A percentile compares a stretch with the other conserved stretches of the same genome.
Evolutionary conservation across 2,113 vertebrate species (phyloP).

Genomic region (Pristiophorus japonicus): DNA sequence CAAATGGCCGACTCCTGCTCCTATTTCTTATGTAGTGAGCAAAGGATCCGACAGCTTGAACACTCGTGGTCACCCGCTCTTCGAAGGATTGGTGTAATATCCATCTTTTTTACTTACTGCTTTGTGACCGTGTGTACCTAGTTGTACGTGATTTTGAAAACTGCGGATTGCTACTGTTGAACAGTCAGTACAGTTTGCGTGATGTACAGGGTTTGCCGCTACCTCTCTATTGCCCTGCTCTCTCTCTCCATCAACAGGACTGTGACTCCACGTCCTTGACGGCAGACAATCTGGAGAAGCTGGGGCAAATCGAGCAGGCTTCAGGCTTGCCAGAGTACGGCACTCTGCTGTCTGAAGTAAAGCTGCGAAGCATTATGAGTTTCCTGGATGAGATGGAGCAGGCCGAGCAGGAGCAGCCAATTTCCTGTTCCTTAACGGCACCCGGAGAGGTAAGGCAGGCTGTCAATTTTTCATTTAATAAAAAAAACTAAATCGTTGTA

Average conservation of each 20-base stretch:
- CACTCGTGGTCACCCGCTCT: background rate
- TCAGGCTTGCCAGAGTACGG: slow-evolving; percentile 58
- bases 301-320: slow-evolving; percentile 66
- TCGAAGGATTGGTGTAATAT: background rate
- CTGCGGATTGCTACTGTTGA: background rate
- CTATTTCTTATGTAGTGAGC: no score
- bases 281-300: slow-evolving; percentile 79
- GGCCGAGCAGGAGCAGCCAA: slow-evolving; percentile 69
- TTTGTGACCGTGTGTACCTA: background rate
- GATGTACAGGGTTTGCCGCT: background rate
- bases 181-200: background rate
- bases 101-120: background rate
- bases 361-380: slow-evolving; percentile 84
- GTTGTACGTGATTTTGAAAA: background rate
- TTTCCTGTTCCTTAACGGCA: slow-evolving; percentile 64
- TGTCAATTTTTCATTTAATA: background rate
- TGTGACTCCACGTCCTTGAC: slow-evolving; percentile 71
- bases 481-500: background rate
- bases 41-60: background rate
- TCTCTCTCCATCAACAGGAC: slow-evolving; percentile 54
- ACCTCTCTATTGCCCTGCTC: background rate
- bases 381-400: slow-evolving; percentile 94
- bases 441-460: slow-evolving; percentile 63
- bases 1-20: no score
- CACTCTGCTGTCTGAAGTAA: slow-evolving; percentile 81